Base-by-base conservation (phyloP, 2,113 vertebrate species). In the Holacanthus passer region DNA sequence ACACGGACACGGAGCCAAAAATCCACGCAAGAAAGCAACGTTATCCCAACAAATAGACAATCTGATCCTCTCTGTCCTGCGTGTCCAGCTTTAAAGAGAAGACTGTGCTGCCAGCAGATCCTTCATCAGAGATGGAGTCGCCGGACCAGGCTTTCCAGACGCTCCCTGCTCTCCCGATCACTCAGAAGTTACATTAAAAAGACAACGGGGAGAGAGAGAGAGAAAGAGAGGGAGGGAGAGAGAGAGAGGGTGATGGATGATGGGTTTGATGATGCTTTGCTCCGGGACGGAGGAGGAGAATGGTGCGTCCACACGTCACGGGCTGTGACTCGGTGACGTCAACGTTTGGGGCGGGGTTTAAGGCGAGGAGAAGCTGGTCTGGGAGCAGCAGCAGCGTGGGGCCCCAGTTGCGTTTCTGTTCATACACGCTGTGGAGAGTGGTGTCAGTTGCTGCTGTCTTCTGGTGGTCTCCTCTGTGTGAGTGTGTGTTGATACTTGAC, bases 281-380 rank as follows among this genome's bases (percentile, higher is more conserved):
- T 95, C 94, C 91, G 92, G 95, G 95, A 95, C 94, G 93, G 90
- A 94, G 95, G 95, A 89, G 82, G 88, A 92, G 86, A 91, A 75
- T 96, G 96, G 95, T 92, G 96, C 96, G 96, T 95, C 96, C 93
- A 84, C 93, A 94, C 96, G 96, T 96, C 95, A 95, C 94, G 93
- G 95, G 94, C 95, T 95, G 96, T 94, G 96, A 95, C 94, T 95
- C 91, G 89, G 94, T 95, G 95, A 95, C 96, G 96, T 95, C 87
- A 29, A 89, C 79, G 94, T 37, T 92, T 45, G 74, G 91, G 96
- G 96, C 92, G 94, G 93, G 85, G 90, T 91, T n/a, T 94, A 91
- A 93, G 94, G 95, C 94, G 94, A 92, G 93, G 93, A 93, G 60
- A 41, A 55, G 94, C 93, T 94, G 77, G 88, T 92, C 93, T 92